These are phyloP conservation scores for Lagopus leucura DNA, from an alignment of 2,113 vertebrate species.

Conservation along the genomic window DNA sequence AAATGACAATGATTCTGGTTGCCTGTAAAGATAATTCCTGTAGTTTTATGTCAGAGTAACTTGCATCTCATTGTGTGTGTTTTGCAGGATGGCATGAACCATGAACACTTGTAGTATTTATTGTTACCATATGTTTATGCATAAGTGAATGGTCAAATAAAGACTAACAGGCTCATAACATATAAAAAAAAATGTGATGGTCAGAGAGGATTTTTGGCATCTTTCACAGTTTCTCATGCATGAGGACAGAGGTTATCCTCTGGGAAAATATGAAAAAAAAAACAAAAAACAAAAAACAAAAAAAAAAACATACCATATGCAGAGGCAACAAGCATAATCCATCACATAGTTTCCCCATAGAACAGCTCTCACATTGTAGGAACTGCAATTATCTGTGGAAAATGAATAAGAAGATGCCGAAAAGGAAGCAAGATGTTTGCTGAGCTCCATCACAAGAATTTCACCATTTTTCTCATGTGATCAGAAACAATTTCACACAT, in stretches of 20 bases:
- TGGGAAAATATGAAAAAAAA: not conserved
- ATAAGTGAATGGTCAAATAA: not conserved
- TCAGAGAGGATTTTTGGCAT: not conserved
- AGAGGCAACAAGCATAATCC: not conserved
- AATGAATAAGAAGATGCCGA: not conserved
- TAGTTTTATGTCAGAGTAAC: not conserved
- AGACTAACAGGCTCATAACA: conserved; percentile 34
- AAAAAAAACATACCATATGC: not conserved
- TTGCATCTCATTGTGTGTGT: not conserved
- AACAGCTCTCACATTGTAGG: not conserved
- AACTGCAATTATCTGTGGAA: not conserved
- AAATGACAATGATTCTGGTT: not conserved
- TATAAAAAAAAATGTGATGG: not conserved
- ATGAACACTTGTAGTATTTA: conserved; percentile 20
- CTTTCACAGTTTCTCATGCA: not conserved
- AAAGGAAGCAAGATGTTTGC: not conserved
- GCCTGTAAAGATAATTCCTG: not conserved
- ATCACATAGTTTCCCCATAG: not conserved
- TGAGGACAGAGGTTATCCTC: not conserved
- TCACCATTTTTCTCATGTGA: not conserved
- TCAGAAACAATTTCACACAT: not conserved
- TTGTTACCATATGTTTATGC: not conserved
- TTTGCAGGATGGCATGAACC: not conserved
- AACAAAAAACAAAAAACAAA: not conserved
- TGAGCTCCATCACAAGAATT: not conserved